Percentiles rank a stretch among this genome's conserved stretches.
phyloP scores from a whole-genome alignment of 2,888 invertebrate species.

The Diaprepes abbreviatus region DNA sequence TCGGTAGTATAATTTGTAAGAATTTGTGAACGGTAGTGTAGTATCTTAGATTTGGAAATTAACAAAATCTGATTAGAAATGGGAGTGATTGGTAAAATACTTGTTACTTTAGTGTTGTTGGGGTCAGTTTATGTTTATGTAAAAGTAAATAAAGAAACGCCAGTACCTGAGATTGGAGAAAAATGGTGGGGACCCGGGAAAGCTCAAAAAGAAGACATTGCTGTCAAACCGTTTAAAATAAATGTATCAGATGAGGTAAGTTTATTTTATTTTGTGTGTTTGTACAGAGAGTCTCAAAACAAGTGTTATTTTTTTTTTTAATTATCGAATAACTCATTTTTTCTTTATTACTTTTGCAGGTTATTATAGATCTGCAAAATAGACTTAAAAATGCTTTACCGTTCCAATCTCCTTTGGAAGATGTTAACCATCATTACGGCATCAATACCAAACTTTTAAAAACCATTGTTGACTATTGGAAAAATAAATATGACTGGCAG shows the following conservation, averaged over 20 bases:
- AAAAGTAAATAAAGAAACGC: constrained; percentile 49
- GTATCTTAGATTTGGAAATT: too few species aligned
- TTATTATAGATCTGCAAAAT: constrained; percentile 67
- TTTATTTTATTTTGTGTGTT: too few species aligned
- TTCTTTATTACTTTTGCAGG: constrained; percentile 50
- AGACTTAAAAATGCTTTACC: constrained; percentile 69
- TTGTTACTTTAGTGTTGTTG: not conserved
- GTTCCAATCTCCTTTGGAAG: constrained; percentile 73
- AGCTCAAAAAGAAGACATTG: not conserved
- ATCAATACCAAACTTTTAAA: constrained; percentile 78
- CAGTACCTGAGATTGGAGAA: constrained; percentile 61
- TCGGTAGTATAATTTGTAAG: too few species aligned
- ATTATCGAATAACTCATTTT: too few species aligned
- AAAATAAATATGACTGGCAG: constrained; percentile 76
- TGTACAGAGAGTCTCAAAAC: too few species aligned
- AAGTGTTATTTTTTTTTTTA: too few species aligned
- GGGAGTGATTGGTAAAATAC: not conserved
- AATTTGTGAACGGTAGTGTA: too few species aligned
- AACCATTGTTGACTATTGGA: constrained; percentile 84
- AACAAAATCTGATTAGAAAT: too few species aligned
- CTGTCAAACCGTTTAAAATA: not conserved
- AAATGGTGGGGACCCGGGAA: constrained; percentile 74
- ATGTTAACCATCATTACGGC: constrained; percentile 83
- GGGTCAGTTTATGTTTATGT: constrained; percentile 21
- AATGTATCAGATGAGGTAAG: not conserved